A percentile compares a stretch with the other conserved stretches of the same genome.
phyloP scores from a whole-genome alignment of 35 echinoderm and acorn worm species.

The Hemicentrotus pulcherrimus region DNA sequence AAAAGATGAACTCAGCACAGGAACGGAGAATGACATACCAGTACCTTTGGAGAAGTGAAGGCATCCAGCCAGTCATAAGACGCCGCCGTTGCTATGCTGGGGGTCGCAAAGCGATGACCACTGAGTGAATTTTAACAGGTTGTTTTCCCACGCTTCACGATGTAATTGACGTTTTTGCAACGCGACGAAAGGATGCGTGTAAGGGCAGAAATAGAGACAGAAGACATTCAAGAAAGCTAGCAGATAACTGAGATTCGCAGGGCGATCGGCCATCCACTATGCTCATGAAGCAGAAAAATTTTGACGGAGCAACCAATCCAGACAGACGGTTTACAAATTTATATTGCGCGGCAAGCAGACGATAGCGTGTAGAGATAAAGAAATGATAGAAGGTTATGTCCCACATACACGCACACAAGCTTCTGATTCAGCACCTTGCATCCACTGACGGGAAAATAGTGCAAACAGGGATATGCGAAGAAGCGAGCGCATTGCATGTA shows the following conservation, averaged over 20 bases:
- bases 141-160: conserved; percentile 8
- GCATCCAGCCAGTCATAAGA: neutral
- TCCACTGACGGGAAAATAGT: neutral
- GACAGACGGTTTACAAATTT: neutral
- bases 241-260: neutral
- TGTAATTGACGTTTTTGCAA: conserved; percentile 14
- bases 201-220: neutral
- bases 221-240: neutral
- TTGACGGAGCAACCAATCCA: neutral
- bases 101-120: neutral
- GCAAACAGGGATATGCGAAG: neutral
- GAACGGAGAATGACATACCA: neutral
- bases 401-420: neutral
- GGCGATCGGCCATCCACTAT: neutral
- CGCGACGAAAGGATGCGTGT: neutral
- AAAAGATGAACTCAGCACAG: neutral
- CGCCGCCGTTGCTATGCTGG: neutral
- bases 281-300: neutral
- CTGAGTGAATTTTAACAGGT: conserved; percentile 40
- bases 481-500: neutral
- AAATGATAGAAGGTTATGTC: neutral
- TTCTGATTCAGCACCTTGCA: neutral
- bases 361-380: neutral
- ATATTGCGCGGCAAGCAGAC: neutral
- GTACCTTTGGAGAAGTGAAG: neutral